phyloP scores from a whole-genome alignment of 1,140 invertebrate species.

The Pseudomyrmex sp. region DNA sequence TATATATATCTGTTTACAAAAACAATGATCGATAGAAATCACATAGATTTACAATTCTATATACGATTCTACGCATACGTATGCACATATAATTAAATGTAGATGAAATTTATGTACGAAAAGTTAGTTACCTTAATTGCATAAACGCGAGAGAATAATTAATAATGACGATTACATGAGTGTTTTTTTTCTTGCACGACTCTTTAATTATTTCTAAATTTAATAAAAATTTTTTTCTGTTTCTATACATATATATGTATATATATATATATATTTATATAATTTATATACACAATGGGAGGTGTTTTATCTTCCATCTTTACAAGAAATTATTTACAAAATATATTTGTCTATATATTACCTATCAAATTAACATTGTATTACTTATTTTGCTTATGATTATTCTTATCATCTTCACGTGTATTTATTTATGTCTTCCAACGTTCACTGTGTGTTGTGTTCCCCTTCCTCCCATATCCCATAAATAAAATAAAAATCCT shows the following conservation, averaged over 20 bases:
- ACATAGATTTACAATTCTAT: slow-evolving; percentile 71
- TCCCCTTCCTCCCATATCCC: slow-evolving; percentile 60
- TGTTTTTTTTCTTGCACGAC: slow-evolving; percentile 72
- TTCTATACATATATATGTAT: no score
- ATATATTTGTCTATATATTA: slow-evolving; percentile 85
- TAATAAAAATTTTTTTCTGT: slow-evolving; percentile 79
- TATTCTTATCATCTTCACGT: slow-evolving; percentile 72
- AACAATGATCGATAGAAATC: slow-evolving; percentile 78
- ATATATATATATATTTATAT: slow-evolving; percentile 66
- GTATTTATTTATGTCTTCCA: slow-evolving; percentile 77
- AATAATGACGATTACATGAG: slow-evolving; percentile 74
- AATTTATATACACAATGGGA: slow-evolving; percentile 80
- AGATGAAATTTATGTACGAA: slow-evolving; percentile 67
- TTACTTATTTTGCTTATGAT: slow-evolving; percentile 77
- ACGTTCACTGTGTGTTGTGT: slow-evolving; percentile 60
- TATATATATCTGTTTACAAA: slow-evolving; percentile 73
- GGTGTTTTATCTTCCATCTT: slow-evolving; percentile 77
- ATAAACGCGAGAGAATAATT: slow-evolving; percentile 75
- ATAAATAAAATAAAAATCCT: slow-evolving; percentile 81
- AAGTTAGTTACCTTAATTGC: slow-evolving; percentile 71
- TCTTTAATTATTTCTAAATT: slow-evolving; percentile 77
- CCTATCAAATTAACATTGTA: slow-evolving; percentile 83
- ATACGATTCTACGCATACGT: slow-evolving; percentile 70
- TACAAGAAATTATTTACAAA: slow-evolving; percentile 85
- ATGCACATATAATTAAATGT: slow-evolving; percentile 65